These are phyloP conservation scores for Mormyrops boulengeri DNA, from an alignment of 2,797 vertebrate genomes.

Conservation along the genomic window DNA sequence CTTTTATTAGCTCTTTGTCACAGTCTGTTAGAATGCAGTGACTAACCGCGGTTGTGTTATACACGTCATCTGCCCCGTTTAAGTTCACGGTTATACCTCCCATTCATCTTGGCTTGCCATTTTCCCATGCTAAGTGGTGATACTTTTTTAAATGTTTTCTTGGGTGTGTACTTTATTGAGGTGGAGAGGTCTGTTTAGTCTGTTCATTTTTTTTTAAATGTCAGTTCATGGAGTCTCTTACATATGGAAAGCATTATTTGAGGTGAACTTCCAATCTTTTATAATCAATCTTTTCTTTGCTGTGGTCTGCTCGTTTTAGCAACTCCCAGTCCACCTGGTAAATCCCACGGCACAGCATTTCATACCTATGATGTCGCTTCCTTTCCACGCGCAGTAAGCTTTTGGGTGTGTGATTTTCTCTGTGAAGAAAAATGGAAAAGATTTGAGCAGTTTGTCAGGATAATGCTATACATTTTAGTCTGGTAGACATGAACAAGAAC, in stretches of 20 bases:
- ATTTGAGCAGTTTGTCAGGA: background rate
- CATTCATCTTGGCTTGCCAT: background rate
- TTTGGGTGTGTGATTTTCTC: background rate
- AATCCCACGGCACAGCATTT: background rate
- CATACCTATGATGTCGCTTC: background rate
- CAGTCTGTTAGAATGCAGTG: background rate
- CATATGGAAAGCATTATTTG: background rate
- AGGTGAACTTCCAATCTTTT: slow-evolving; percentile 3
- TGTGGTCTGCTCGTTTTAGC: background rate
- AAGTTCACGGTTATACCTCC: background rate
- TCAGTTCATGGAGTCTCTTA: background rate
- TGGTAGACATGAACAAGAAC: background rate
- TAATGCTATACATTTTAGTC: background rate
- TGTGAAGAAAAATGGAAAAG: background rate
- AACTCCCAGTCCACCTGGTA: background rate
- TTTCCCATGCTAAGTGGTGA: background rate
- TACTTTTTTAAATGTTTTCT: slow-evolving; percentile 7
- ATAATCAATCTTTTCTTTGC: background rate
- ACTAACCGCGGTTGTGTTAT: background rate
- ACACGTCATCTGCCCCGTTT: background rate
- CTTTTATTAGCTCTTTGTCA: background rate
- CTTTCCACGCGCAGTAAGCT: background rate
- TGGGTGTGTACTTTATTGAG: slow-evolving; percentile 17
- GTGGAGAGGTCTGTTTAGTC: slow-evolving; percentile 2
- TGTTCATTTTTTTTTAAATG: background rate